Evolutionary conservation across 2,888 invertebrate species (phyloP).

Genomic region (Keiferia lycopersicella): DNA sequence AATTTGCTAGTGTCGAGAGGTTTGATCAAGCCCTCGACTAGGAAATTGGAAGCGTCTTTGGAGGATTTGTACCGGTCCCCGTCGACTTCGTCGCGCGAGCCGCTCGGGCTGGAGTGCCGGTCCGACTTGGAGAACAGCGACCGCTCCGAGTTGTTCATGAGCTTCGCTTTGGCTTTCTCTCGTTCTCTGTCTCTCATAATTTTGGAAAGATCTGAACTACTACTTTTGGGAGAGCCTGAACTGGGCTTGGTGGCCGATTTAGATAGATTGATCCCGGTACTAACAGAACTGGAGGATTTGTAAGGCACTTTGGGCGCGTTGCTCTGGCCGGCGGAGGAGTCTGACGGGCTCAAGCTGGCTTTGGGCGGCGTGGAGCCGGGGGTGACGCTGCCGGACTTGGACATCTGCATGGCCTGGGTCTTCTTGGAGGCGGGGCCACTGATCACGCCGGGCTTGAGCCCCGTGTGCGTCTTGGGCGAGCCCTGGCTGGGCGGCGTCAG

Average conservation of each 20-base stretch:
- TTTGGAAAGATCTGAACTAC: conserved; percentile 79
- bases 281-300: conserved; percentile 68
- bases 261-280: conserved; percentile 69
- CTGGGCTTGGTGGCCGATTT: conserved; percentile 76
- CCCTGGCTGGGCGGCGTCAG: conserved; percentile 80
- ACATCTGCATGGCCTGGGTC: conserved; percentile 83
- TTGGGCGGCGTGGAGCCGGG: conserved; percentile 73
- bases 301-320: conserved; percentile 74
- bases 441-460: conserved; percentile 91
- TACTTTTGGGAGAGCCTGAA: conserved; percentile 83
- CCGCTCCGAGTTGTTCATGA: conserved; percentile 83
- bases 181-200: conserved; percentile 83
- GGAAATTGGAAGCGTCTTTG: conserved; percentile 81
- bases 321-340: conserved; percentile 53
- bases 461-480: conserved; percentile 91
- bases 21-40: conserved; percentile 89
- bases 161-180: conserved; percentile 81
- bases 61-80: conserved; percentile 83
- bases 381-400: conserved; percentile 63
- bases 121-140: conserved; percentile 84
- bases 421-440: conserved; percentile 94
- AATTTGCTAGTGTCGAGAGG: conserved; percentile 90
- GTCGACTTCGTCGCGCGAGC: conserved; percentile 83
- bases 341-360: conserved; percentile 66
- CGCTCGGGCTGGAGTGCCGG: conserved; percentile 85